These are phyloP conservation scores for Tenthredo mesomela DNA, from an alignment of 2,888 invertebrate genomes.

Conservation along the genomic window DNA sequence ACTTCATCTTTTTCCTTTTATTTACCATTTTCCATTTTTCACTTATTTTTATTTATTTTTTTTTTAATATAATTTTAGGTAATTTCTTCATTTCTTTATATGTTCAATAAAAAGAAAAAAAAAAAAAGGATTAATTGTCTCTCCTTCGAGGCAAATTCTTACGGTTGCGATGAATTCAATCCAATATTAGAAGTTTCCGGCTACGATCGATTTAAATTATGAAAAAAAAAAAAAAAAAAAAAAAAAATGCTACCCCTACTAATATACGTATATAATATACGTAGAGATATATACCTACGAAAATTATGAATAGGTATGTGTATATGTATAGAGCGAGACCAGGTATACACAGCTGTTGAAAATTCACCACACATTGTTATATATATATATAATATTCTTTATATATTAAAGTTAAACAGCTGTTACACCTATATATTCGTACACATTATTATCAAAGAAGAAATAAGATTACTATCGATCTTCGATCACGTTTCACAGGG, in stretches of 20 bases:
- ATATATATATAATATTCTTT: neutral
- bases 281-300: too few relatives aligned
- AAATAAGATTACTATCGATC: neutral
- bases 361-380: neutral
- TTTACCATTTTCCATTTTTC: neutral
- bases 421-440: neutral
- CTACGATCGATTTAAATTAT: neutral
- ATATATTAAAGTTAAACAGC: neutral
- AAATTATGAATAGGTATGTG: neutral
- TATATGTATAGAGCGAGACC: neutral
- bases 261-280: neutral
- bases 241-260: neutral
- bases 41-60: neutral
- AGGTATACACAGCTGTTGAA: neutral
- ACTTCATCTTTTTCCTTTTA: neutral
- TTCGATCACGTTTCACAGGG: neutral
- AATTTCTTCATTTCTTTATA: neutral
- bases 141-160: neutral
- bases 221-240: neutral
- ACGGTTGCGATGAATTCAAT: conserved; percentile 8
- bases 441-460: neutral
- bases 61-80: neutral
- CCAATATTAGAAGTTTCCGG: conserved; percentile 18
- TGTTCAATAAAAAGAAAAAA: neutral
- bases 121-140: conserved; percentile 9